Conservation (phyloP, 2,888 invertebrate species). For the Heliconius ismenius region DNA sequence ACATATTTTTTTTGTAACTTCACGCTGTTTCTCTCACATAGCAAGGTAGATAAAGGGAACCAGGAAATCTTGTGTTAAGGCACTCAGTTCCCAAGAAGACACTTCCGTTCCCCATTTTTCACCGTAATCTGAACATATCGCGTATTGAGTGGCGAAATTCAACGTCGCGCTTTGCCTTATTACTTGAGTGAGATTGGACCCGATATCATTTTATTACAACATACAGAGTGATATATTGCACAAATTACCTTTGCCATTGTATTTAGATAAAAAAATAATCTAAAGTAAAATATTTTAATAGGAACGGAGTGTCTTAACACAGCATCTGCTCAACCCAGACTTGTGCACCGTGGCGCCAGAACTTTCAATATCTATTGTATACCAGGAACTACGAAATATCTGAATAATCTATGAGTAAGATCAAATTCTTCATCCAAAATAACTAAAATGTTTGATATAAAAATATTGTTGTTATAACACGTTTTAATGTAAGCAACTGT, state of each 20-base stretch:
- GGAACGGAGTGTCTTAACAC: too few species aligned
- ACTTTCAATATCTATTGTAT: neutral
- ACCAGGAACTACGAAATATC: neutral
- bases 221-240: too few species aligned
- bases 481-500: slow-evolving; percentile 18
- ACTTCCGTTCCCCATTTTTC: neutral
- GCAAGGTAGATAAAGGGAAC: neutral
- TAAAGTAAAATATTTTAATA: too few species aligned
- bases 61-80: neutral
- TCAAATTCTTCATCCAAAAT: neutral
- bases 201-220: too few species aligned
- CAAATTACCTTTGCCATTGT: too few species aligned
- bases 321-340: neutral
- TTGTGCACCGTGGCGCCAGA: neutral
- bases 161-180: neutral
- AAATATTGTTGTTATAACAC: slow-evolving; percentile 8
- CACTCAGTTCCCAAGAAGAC: neutral
- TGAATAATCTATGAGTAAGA: neutral
- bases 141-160: neutral
- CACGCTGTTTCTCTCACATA: neutral
- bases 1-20: neutral
- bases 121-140: neutral
- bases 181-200: neutral
- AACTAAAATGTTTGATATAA: slow-evolving; percentile 3
- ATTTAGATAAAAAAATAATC: too few species aligned